Percentiles rank a stretch among this genome's conserved stretches.
phyloP scores from a whole-genome alignment of 2,888 invertebrate genomes.

The Zaprionus lineosus region DNA sequence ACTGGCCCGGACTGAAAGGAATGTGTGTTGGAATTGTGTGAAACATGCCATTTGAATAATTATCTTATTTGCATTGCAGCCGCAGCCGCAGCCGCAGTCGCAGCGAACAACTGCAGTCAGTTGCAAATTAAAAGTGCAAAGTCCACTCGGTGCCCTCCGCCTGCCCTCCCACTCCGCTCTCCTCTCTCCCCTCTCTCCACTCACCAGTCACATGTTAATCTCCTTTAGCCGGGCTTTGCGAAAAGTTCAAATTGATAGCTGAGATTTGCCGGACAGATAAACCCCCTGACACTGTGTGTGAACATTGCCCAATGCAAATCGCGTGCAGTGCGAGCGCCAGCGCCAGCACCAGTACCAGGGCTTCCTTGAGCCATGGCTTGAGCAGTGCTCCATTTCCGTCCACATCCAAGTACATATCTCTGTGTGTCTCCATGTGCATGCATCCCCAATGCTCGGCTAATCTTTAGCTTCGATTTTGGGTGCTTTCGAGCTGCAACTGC shows the following conservation, averaged over 20 bases:
- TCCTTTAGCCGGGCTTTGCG: constrained; percentile 56
- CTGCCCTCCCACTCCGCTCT: background rate
- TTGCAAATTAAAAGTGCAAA: constrained; percentile 76
- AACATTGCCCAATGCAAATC: constrained; percentile 70
- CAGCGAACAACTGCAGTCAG: constrained; percentile 58
- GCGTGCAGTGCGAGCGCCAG: constrained; percentile 55
- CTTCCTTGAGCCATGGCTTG: background rate
- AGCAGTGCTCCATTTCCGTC: constrained; percentile 42
- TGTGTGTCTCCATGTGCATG: constrained; percentile 30
- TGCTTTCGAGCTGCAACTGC: background rate
- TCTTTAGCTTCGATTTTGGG: constrained; percentile 2
- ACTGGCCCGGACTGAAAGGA: constrained; percentile 53
- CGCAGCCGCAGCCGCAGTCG: constrained; percentile 29
- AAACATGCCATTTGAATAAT: constrained; percentile 82
- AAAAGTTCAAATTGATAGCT: constrained; percentile 75
- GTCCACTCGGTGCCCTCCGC: constrained; percentile 37
- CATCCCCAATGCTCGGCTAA: constrained; percentile 6
- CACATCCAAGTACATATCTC: background rate
- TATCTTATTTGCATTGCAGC: constrained; percentile 80
- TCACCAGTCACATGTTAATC: constrained; percentile 45
- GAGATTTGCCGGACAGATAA: constrained; percentile 67
- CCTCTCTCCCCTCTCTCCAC: background rate
- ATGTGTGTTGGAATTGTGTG: constrained; percentile 80
- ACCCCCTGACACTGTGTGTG: constrained; percentile 60
- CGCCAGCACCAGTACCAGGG: too few relatives aligned